Base-by-base conservation (phyloP, 2,888 invertebrate species). In the Tachina fera region DNA sequence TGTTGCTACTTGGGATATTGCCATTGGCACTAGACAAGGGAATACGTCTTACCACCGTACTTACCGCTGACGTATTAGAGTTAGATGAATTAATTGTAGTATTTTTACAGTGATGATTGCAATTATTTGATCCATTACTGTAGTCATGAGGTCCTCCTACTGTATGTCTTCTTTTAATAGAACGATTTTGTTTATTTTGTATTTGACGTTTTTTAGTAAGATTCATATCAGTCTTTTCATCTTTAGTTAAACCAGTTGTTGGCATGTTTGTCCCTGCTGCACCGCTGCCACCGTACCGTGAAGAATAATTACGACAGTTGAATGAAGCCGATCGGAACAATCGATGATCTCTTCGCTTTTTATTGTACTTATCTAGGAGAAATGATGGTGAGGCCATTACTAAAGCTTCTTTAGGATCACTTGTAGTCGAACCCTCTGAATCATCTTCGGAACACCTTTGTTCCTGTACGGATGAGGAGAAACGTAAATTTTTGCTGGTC, bases 91-190 rank as follows among this genome's bases (percentile, higher is more conserved):
- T 88, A 70, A 87, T 87, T 31, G 78, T 79, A 61, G 79, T 77
- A 63, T 81, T 84, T 72, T 87, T 85, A 70, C 87, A 87, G 65
- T 88, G 87, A 81, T 88, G 84, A 68, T 88, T 88, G 56, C 87
- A 87, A 79, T 87, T 87, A 78, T 81, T 87, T 43, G 82, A 19
- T 9, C 79, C 45, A 72, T 72, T 47, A 75, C 67, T 72, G n/a
- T 93, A 96, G 93, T 98, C 98, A 93, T 97, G 97, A n/a, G 97
- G 97, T 76, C 98, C 98, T 86, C 98, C 98, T 10, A 98, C 97
- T 0, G 98, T 98, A 93, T 98, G 98, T 43, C 98, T 94, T 60
- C 98, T 95, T 93, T 97, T 97, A 90, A 97, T 97, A 87, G 96
- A 96, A 70, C 93, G 92, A 89, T 92, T 93, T 84, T 92, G 93